A percentile compares a stretch with the other conserved stretches of the same genome.
Conservation (phyloP, 2,888 invertebrate species). For the Phaedon cochleariae region DNA sequence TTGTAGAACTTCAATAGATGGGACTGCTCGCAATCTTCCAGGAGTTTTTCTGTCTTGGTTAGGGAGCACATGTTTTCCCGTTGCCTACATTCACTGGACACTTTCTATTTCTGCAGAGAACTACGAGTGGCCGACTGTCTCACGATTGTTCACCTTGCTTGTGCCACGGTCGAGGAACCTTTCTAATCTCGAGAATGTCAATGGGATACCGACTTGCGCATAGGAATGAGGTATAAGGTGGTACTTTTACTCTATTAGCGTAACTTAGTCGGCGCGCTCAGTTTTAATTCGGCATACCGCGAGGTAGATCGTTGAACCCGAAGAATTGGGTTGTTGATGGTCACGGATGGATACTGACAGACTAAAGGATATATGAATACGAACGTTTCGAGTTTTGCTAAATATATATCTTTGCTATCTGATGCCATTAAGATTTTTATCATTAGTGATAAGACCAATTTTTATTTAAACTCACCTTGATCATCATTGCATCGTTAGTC, state of each 20-base stretch:
- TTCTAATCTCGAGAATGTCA: slow-evolving; percentile 38
- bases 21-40: slow-evolving; percentile 41
- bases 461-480: neutral
- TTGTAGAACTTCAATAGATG: slow-evolving; percentile 49
- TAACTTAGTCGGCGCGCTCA: slow-evolving; percentile 5
- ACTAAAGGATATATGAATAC: neutral
- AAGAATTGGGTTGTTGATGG: neutral
- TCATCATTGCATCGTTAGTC: neutral
- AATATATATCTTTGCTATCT: neutral
- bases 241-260: slow-evolving; percentile 28
- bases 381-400: neutral
- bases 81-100: slow-evolving; percentile 19
- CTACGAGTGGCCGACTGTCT: slow-evolving; percentile 27
- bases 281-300: neutral
- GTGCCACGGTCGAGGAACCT: slow-evolving; percentile 42
- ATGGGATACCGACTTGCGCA: slow-evolving; percentile 27
- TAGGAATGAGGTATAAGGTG: slow-evolving; percentile 1
- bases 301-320: neutral
- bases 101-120: slow-evolving; percentile 23
- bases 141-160: slow-evolving; percentile 34
- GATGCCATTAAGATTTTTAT: neutral
- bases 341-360: neutral
- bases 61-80: slow-evolving; percentile 9
- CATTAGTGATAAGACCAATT: neutral
- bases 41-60: slow-evolving; percentile 17